phyloP scores from a whole-genome alignment of 1,140 invertebrate genomes.

The Orius insidiosus region DNA sequence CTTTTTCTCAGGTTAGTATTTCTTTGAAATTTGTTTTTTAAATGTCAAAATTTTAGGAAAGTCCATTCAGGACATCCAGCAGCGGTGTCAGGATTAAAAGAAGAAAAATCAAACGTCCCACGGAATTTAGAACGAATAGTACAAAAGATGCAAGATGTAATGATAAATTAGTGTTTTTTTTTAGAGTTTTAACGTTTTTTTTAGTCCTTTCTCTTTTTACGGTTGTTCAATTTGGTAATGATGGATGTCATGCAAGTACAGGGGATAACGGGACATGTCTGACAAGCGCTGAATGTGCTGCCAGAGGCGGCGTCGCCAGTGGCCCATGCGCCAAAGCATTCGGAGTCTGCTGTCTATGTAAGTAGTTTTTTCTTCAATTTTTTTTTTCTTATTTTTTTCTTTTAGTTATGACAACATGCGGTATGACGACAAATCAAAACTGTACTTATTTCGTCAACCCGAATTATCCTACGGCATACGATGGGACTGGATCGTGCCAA shows the following conservation, averaged over 20 bases:
- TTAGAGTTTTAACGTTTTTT: constrained; percentile 11
- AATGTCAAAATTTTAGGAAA: neutral
- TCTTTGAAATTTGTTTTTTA: neutral
- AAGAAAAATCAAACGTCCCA: constrained; percentile 7
- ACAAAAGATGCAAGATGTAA: constrained; percentile 6
- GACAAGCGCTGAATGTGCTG: constrained; percentile 42
- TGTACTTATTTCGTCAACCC: constrained; percentile 68
- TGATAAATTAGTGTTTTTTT: neutral
- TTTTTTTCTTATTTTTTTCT: constrained; percentile 13
- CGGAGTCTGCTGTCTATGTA: constrained; percentile 56
- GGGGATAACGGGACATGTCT: constrained; percentile 64
- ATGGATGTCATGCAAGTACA: constrained; percentile 41
- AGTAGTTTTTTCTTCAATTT: constrained; percentile 24
- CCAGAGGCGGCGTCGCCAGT: constrained; percentile 44
- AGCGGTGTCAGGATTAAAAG: constrained; percentile 2
- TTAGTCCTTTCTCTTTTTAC: constrained; percentile 56
- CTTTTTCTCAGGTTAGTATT: neutral
- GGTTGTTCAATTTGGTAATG: constrained; percentile 51
- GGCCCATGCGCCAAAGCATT: constrained; percentile 60
- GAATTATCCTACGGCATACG: constrained; percentile 53
- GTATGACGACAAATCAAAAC: constrained; percentile 54
- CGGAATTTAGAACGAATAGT: neutral
- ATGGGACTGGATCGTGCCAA: constrained; percentile 64
- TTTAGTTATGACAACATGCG: constrained; percentile 56
- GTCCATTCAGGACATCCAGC: neutral